phyloP scores from a whole-genome alignment of 2,888 invertebrate genomes.

The Ernsta delagoae region DNA sequence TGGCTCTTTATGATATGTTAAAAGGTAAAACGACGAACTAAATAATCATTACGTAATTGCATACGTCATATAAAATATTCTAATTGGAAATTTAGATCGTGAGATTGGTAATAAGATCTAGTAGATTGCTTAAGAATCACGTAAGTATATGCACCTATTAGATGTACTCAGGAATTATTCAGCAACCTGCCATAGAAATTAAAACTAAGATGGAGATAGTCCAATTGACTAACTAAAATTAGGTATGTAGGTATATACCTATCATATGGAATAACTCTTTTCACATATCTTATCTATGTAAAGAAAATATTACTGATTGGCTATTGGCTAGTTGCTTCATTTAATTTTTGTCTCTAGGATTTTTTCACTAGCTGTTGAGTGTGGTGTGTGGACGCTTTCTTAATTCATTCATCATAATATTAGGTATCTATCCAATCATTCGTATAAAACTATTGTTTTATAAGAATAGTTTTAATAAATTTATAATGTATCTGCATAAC shows the following conservation, averaged over 20 bases:
- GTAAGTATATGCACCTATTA: too few species aligned
- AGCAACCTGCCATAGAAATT: background rate
- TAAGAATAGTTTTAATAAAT: too few species aligned
- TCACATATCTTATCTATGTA: too few species aligned
- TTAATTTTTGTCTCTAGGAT: background rate
- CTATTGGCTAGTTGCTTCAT: background rate
- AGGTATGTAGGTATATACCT: too few species aligned
- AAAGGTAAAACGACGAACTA: conserved; percentile 45
- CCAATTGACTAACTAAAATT: too few species aligned
- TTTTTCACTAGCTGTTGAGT: too few species aligned
- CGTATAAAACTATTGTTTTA: too few species aligned
- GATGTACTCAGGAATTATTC: conserved; percentile 4
- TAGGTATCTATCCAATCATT: too few species aligned
- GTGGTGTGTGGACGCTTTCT: too few species aligned
- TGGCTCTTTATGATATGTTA: conserved; percentile 49
- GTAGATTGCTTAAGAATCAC: conserved; percentile 7
- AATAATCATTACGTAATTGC: conserved; percentile 44
- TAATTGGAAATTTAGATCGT: conserved; percentile 37
- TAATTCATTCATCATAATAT: too few species aligned
- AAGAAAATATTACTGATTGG: too few species aligned
- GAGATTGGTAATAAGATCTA: conserved; percentile 39
- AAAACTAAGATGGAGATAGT: background rate
- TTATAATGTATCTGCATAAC: too few species aligned
- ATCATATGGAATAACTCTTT: background rate
- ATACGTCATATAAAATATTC: conserved; percentile 39